Evolutionary conservation across 2,797 vertebrate species (phyloP).

Genomic region (Thamnophis elegans): DNA sequence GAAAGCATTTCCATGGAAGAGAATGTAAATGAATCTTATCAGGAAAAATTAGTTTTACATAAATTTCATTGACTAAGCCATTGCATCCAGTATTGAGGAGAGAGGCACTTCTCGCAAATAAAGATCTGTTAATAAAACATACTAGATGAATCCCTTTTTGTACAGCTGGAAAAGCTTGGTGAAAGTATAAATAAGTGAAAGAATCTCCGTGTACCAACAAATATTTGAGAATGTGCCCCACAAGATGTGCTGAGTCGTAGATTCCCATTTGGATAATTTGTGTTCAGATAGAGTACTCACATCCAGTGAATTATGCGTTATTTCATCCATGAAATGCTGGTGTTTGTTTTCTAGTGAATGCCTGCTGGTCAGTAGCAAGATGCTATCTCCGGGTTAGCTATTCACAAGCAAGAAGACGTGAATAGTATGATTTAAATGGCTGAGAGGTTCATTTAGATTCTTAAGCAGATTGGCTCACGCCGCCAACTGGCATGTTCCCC

Average conservation of each 20-base stretch:
- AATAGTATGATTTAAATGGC: constrained; percentile 61
- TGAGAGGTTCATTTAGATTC: constrained; percentile 53
- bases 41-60: constrained; percentile 38
- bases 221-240: not conserved
- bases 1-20: constrained; percentile 48
- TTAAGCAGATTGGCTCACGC: constrained; percentile 60
- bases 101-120: constrained; percentile 45
- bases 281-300: not conserved
- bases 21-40: constrained; percentile 49
- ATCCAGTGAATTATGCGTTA: not conserved
- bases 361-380: constrained; percentile 40
- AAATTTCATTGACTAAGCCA: constrained; percentile 38
- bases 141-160: not conserved
- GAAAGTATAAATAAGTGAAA: constrained; percentile 24
- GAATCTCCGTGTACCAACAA: not conserved
- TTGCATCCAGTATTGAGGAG: constrained; percentile 43
- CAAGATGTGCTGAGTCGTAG: not conserved
- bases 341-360: constrained; percentile 50
- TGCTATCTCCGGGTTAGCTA: constrained; percentile 50
- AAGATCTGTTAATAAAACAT: constrained; percentile 1
- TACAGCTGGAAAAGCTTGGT: not conserved
- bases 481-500: constrained; percentile 51
- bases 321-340: constrained; percentile 17
- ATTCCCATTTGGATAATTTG: not conserved
- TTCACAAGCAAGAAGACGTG: constrained; percentile 44